These are phyloP conservation scores for Aphidius ervi DNA, from an alignment of 1,140 invertebrate genomes.

Conservation along the genomic window DNA sequence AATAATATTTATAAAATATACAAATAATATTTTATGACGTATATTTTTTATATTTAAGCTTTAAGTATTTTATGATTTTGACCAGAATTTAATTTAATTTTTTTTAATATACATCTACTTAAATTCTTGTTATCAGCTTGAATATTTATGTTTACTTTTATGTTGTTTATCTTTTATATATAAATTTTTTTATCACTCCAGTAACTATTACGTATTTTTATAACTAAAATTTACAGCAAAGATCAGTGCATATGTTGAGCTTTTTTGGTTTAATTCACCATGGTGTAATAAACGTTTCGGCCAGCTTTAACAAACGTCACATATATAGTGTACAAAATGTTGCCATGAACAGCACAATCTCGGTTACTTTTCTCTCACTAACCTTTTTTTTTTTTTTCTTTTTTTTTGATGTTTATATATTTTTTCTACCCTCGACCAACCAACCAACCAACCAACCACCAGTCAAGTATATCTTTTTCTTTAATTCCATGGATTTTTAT, in stretches of 20 bases:
- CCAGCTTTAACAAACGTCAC: not conserved
- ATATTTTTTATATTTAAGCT: too few species aligned
- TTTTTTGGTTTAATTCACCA: slow-evolving; percentile 20
- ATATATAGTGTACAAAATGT: not conserved
- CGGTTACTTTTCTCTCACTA: not conserved
- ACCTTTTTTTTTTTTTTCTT: not conserved
- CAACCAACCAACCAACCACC: too few species aligned
- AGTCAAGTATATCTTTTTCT: too few species aligned
- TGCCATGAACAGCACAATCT: slow-evolving; percentile 6
- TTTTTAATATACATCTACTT: too few species aligned
- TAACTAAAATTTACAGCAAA: not conserved
- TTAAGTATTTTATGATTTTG: too few species aligned
- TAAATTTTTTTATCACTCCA: not conserved
- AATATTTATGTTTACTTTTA: too few species aligned
- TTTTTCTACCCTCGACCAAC: too few species aligned
- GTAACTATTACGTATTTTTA: not conserved
- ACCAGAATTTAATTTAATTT: too few species aligned
- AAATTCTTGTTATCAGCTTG: too few species aligned
- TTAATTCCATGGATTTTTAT: too few species aligned
- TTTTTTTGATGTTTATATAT: slow-evolving; percentile 2
- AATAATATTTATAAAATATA: too few species aligned
- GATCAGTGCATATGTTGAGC: slow-evolving; percentile 19
- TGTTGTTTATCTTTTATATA: not conserved
- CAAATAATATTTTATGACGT: too few species aligned
- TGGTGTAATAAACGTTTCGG: slow-evolving; percentile 18